Base-by-base conservation (phyloP, 2,888 invertebrate genomes). In the Drosophila emarginata region DNA sequence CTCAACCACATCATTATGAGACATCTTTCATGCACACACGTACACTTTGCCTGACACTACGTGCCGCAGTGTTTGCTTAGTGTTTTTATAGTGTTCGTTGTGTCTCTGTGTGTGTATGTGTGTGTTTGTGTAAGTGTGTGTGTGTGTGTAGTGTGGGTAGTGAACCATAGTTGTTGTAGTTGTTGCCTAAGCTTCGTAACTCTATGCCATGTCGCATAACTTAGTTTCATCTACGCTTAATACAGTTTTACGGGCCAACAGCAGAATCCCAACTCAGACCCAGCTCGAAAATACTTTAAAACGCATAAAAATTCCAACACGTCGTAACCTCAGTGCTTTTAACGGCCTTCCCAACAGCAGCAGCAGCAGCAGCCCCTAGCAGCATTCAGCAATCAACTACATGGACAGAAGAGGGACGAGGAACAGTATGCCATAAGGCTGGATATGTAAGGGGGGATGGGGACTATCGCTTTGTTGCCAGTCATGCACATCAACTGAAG, bases 231-330 rank as follows among this genome's bases (percentile, higher is more conserved):
- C 72, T 71, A 72, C 71, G 83, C 80, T 85, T 87, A 87, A 86
- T 86, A 83, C 87, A 75, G 78, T 88, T 86, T 82, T 82, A 80
- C 78, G 80, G 79, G 65, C 54, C 78, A 45, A 45, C 15, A 21
- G 12, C 9, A 45, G 45, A 45, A 21, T 45, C 51, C 15, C 32
- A 7, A 18, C 45, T 7, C 39, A 39, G 14, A 6, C 59, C 28
- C 52, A 59, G 73, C 64, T 72, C 64, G 79, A 74, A 85, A 85
- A 87, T 87, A 83, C 86, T 85, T 85, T 85, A 82, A 85, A 85
- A 82, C 74, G 76, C 75, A 85, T 85, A 87, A 85, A 85, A 85
- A 85, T 87, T 85, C 88, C 83, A 70, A 78, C 85, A 87, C 87
- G 87, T 85, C 82, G 87, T 81, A 82, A 79, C 81, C 83, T 82